Base-by-base conservation (phyloP, 2,113 vertebrate species). In the Mionectes macconnelli region DNA sequence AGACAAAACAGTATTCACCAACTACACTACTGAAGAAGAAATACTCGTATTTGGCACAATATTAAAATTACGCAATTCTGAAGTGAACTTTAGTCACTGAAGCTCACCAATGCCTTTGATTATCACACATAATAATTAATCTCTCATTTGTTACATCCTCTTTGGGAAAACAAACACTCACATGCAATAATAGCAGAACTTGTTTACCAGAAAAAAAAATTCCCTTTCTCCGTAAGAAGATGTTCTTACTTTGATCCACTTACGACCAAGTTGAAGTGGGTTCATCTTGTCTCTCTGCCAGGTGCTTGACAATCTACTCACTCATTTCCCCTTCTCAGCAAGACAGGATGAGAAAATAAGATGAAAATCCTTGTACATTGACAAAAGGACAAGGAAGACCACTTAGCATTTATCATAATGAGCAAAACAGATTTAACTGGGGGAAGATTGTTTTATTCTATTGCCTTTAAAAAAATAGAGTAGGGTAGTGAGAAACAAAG, bases 171-270 rank as follows among this genome's bases (percentile, higher is more conserved):
- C 0, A 50, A 45, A 44, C 3, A 16, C 6, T 69, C 1, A 1
- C 4, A 4, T 40, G 18, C 20, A 40, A 28, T 37, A 75, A 33
- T 8, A 75, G 21, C 3, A 49, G 13, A 42, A 50, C 4, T 35
- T 2, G 2, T 55, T 75, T 75, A 21, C 7, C 8, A 19, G 9
- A 25, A 50, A 77, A 49, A 57, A 25, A 7, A 1, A 0, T 24
- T 63, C 23, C 3, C 3, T 77, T 79, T 87, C 30, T 55, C 7
- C 35, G 47, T 23, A 24, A 7, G 12, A 78, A 68, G 5, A 8
- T 68, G 2, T 39, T 47, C 18, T 63, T 73, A 23, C 7, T 49
- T 39, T 64, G 6, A 55, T 42, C 6, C 63, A 8, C 17, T 18
- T 81, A 50, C 3, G 37, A 13, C 2, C 10, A 63, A n/a, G 7